Conservation (phyloP, 2,113 vertebrate genomes). For the Sylvietta virens region DNA sequence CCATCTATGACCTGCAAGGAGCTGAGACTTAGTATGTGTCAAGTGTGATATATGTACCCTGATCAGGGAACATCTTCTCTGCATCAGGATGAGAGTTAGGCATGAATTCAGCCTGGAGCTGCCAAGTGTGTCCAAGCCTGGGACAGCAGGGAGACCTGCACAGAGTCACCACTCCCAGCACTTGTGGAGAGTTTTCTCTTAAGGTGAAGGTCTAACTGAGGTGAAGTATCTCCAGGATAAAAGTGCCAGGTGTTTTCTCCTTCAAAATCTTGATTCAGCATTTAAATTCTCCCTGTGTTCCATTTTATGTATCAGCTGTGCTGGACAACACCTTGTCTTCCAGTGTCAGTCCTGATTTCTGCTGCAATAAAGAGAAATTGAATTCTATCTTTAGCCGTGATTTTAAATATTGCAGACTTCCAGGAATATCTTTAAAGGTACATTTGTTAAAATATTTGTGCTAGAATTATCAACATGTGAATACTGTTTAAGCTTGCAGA, state of each 20-base stretch:
- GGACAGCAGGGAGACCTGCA: rapidly evolving
- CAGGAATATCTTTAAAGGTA: not conserved
- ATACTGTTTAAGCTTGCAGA: not conserved
- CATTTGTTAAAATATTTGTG: not conserved
- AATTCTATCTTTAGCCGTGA: not conserved
- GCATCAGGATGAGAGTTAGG: no score
- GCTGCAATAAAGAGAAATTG: not conserved
- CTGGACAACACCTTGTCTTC: not conserved
- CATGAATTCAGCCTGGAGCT: not conserved
- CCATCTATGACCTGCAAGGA: not conserved
- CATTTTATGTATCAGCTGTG: not conserved
- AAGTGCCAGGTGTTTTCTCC: not conserved
- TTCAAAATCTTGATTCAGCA: not conserved
- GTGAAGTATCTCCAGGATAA: not conserved
- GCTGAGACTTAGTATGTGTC: not conserved
- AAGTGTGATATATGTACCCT: not conserved
- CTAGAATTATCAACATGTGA: not conserved
- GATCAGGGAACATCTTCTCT: not conserved
- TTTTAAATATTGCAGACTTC: not conserved
- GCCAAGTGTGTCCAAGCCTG: not conserved
- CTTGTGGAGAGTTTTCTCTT: not conserved
- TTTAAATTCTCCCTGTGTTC: not conserved
- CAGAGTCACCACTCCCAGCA: not conserved
- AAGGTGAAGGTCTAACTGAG: not conserved
- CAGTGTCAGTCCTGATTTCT: not conserved